Base-by-base conservation (phyloP, 2,888 invertebrate species). In the Aphelenchoides bicaudatus region DNA sequence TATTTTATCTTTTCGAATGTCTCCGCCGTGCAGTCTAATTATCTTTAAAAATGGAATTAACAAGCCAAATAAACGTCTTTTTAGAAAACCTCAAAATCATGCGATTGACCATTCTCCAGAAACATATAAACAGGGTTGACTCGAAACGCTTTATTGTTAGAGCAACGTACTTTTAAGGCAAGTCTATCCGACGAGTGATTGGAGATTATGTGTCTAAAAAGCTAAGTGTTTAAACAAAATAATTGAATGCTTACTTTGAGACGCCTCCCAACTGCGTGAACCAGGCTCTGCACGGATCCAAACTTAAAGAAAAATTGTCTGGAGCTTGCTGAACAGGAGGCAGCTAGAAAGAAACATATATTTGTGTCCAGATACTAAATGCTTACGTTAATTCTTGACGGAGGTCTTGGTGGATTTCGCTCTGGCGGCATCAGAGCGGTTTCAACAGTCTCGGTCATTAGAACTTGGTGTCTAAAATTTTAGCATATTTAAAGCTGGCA, bases 81-180 rank as follows among this genome's bases (percentile, higher is more conserved):
- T 48, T 23, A n/a, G n/a, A n/a, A n/a, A n/a, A 56, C 56, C 25
- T 62, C 63, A 10, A 62, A 31, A 43, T 62, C 62, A 23, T 34
- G 29, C 3, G 56, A 30, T 8, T 34, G 28, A 19, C 64, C 64
- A 16, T 43, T 30, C 27, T 64, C 63, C 19, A 62, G 50, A 28
- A 62, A 62, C 10, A 39, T 28, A 49, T 34, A 62, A 19, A 62
- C 62, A 29, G 62, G 62, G 50, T 65, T 62, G 3, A 62, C 62
- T 5, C 62, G 55, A 38, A 64, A 66, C 27, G 39, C 39, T 16
- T 48, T 29, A 30, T 62, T 62, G 52, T 62, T 62, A 8, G 49
- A 49, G 30, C 60, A 62, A 3, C 62, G 56, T 21, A 62, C 62
- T 59, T 62, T 62, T 25, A 62, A 55, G 34, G 62, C 62, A 23